Evolutionary conservation across 2,113 vertebrate species (phyloP), one percentile per base, ranked within the genome.

Genomic region (Rallus limicola): DNA sequence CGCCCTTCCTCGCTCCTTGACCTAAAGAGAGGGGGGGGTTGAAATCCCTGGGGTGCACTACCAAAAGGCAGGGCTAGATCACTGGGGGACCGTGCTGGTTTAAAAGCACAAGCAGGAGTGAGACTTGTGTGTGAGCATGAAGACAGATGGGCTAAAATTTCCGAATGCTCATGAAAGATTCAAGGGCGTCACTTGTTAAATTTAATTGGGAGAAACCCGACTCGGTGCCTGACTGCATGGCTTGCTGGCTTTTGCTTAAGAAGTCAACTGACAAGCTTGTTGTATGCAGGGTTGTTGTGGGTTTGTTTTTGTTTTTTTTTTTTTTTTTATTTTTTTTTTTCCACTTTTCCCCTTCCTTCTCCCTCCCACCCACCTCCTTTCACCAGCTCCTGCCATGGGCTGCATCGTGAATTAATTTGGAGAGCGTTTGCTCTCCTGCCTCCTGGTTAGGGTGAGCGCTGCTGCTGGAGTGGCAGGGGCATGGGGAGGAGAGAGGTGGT

Each of bases 141-240:
- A 95, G 95, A 95, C 95, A 96, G 97, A 94, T 64, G 93, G 96
- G 90, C 95, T 97, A 94, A 97, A 95, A 94, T 89, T 82, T 94
- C 95, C 26, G 86, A 94, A 87, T 1, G 92, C 97, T 98, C 97
- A 98, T 97, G 97, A 98, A 98, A 98, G 96, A 98, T 98, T 98
- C 98, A 98, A 93, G 95, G 96, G 90, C 82, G 74, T 96, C 97
- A 94, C 97, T 97, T 97, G 97, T 98, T 98, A 97, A 98, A 98
- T 97, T 98, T 98, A 98, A 98, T 98, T 98, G 97, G 98, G 97
- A 97, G 97, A 96, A 97, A 97, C 93, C 94, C 62, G 34, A 74
- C 96, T 96, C 97, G 4, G 62, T 18, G 92, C 77, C 82, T 95
- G 95, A 77, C 93, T 92, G 96, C 91, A 85, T 53, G 31, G 86